These are phyloP conservation scores for Cheilosia pagana DNA, from an alignment of 2,888 invertebrate species.

Conservation along the genomic window DNA sequence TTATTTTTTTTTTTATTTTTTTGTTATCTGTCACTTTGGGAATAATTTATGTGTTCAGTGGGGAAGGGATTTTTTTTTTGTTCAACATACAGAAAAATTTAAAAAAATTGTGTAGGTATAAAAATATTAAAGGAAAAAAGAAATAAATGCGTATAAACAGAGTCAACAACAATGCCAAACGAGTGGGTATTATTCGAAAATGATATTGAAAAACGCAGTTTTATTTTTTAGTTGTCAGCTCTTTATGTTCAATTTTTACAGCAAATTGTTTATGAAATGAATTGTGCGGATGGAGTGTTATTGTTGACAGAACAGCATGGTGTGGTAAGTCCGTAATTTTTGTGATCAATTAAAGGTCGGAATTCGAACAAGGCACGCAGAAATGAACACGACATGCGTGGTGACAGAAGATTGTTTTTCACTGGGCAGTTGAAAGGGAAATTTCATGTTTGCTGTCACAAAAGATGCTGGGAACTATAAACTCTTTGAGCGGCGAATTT, in stretches of 20 bases:
- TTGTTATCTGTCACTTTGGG: constrained; percentile 60
- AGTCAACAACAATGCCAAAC: constrained; percentile 6
- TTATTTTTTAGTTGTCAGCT: background rate
- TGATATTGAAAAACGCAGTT: constrained; percentile 23
- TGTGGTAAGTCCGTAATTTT: background rate
- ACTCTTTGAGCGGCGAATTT: too few species aligned
- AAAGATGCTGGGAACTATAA: too few species aligned
- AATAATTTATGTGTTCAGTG: constrained; percentile 60
- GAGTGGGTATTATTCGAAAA: constrained; percentile 30
- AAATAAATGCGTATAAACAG: constrained; percentile 4
- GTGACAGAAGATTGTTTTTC: too few species aligned
- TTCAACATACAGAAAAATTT: background rate
- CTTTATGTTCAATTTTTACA: constrained; percentile 14
- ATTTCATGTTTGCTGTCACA: too few species aligned
- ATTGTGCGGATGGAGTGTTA: background rate
- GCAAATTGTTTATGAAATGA: constrained; percentile 23
- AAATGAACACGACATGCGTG: too few species aligned
- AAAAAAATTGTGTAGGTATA: constrained; percentile 30
- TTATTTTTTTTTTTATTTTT: constrained; percentile 24
- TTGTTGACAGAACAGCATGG: constrained; percentile 7
- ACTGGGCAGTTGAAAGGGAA: too few species aligned
- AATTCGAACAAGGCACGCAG: too few species aligned
- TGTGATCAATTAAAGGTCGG: background rate
- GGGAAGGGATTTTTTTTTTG: background rate
- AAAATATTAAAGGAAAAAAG: background rate